Percentiles rank a stretch among this genome's conserved stretches.
Evolutionary conservation across 1,140 invertebrate genomes (phyloP).

Genomic region (Batillaria attramentaria): DNA sequence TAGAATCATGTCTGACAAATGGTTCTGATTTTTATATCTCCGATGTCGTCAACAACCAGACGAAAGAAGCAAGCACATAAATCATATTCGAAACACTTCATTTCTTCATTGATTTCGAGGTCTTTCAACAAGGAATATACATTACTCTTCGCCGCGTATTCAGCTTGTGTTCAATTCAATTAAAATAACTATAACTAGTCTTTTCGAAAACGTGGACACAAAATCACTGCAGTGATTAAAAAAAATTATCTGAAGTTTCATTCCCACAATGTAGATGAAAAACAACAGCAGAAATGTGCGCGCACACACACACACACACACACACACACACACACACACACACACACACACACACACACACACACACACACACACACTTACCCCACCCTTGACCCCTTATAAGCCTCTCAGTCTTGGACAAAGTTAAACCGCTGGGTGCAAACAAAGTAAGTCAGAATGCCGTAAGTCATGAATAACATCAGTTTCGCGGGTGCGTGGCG

Average conservation of each 20-base stretch:
- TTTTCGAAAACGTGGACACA: background rate
- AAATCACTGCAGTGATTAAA: background rate
- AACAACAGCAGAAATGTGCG: background rate
- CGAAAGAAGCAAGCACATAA: no score
- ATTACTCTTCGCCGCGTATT: background rate
- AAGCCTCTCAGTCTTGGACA: no score
- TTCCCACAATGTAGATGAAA: background rate
- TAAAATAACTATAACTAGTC: no score
- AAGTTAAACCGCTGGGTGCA: no score
- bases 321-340: slow-evolving; percentile 16
- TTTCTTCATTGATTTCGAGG: background rate
- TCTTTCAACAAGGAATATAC: background rate
- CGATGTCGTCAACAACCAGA: no score
- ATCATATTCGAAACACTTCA: no score
- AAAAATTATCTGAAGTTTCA: background rate
- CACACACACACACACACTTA: slow-evolving; percentile 14
- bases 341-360: slow-evolving; percentile 10
- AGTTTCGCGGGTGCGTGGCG: no score
- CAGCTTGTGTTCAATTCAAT: background rate
- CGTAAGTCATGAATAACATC: no score
- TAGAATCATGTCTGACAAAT: no score
- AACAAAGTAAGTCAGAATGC: no score
- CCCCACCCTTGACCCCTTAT: no score
- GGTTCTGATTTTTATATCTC: no score
- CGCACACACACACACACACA: slow-evolving; percentile 12